Evolutionary conservation across 2,797 vertebrate genomes (phyloP).

Genomic region (Phataginus tricuspis): DNA sequence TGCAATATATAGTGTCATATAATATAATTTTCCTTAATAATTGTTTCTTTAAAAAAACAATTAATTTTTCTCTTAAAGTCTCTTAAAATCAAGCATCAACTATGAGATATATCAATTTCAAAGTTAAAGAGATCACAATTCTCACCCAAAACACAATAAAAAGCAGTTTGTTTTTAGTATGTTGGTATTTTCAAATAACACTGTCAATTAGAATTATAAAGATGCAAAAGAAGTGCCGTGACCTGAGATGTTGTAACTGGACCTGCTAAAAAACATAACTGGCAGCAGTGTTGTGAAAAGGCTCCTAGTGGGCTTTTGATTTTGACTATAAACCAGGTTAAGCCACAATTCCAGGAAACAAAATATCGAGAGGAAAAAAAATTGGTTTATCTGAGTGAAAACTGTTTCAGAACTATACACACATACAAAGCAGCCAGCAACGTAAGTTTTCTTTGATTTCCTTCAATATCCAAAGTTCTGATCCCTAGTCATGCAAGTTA

Average conservation of each 20-base stretch:
- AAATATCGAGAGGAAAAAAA: not conserved
- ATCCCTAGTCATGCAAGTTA: not conserved
- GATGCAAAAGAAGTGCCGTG: not conserved
- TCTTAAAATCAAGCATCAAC: not conserved
- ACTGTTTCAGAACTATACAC: not conserved
- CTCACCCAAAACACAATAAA: not conserved
- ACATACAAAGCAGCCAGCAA: not conserved
- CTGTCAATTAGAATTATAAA: not conserved
- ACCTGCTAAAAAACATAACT: not conserved
- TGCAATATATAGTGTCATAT: not conserved
- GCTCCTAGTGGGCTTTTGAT: not conserved
- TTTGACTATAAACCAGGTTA: not conserved
- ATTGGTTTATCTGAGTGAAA: not conserved
- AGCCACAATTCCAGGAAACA: not conserved
- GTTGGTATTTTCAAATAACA: not conserved
- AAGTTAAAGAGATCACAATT: not conserved
- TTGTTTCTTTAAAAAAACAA: not conserved
- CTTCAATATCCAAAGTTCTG: not conserved
- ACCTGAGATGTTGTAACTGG: not conserved
- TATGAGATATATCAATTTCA: not conserved
- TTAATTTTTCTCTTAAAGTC: not conserved
- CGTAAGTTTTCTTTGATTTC: constrained; percentile 15
- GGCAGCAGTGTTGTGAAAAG: not conserved
- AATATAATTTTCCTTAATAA: not conserved
- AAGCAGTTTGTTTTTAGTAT: not conserved